A percentile compares a stretch with the other conserved stretches of the same genome.
Conservation (phyloP, 2,113 vertebrate genomes). For the Lophius piscatorius region DNA sequence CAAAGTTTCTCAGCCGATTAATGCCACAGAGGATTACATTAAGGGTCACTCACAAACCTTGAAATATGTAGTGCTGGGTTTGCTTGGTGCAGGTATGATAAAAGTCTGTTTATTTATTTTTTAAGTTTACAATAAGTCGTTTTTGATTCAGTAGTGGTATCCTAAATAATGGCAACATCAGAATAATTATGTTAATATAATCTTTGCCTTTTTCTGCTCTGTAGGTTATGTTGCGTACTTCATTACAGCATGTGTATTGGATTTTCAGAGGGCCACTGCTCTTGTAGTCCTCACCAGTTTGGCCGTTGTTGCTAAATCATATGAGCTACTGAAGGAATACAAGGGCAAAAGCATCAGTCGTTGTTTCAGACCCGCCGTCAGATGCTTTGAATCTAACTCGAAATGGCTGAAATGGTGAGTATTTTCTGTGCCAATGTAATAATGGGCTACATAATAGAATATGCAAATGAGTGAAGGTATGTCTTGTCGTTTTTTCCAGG, state of each 20-base stretch:
- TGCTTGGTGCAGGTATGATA: conserved; percentile 76
- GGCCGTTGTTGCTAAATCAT: conserved; percentile 67
- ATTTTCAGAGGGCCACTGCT: conserved; percentile 85
- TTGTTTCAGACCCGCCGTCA: conserved; percentile 65
- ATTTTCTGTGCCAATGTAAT: background rate
- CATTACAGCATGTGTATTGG: conserved; percentile 86
- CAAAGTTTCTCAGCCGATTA: conserved; percentile 64
- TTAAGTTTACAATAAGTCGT: background rate
- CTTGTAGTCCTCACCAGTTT: conserved; percentile 86
- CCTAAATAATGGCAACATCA: background rate
- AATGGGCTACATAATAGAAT: background rate
- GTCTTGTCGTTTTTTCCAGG: conserved; percentile 76
- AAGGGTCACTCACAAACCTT: conserved; percentile 72
- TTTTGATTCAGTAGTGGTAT: background rate
- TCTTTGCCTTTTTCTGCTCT: conserved; percentile 20
- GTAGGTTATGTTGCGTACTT: conserved; percentile 89
- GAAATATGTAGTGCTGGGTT: conserved; percentile 66
- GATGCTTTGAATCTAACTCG: conserved; percentile 71
- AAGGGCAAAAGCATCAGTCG: conserved; percentile 76
- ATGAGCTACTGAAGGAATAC: conserved; percentile 78
- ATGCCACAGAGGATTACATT: conserved; percentile 67
- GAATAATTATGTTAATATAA: background rate
- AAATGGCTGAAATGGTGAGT: conserved; percentile 92
- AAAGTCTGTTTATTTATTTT: background rate
- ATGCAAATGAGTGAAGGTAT: background rate